Percentiles rank a stretch among this genome's conserved stretches.
These are phyloP conservation scores for Eciton burchellii DNA, from an alignment of 1,140 invertebrate genomes.

Conservation along the genomic window DNA sequence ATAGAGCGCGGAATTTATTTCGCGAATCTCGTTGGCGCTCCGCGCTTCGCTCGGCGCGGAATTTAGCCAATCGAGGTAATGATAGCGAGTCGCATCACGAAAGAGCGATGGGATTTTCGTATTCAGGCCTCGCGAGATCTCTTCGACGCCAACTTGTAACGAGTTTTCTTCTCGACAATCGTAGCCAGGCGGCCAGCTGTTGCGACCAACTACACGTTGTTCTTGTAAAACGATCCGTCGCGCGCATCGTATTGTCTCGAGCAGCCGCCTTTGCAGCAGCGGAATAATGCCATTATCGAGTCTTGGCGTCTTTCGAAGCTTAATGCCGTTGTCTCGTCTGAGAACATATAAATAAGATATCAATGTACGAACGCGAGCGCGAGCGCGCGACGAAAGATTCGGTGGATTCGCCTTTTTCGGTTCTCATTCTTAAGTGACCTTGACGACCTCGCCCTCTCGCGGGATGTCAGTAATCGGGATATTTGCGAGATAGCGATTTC, in stretches of 20 bases:
- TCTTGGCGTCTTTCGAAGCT: not conserved
- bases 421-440: no score
- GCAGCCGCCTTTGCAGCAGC: not conserved
- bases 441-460: no score
- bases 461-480: no score
- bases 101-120: constrained; percentile 1
- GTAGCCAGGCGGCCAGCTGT: not conserved
- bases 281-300: not conserved
- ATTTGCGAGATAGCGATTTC: not conserved
- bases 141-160: not conserved
- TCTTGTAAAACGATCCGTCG: not conserved
- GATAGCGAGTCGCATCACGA: not conserved
- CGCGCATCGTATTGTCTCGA: not conserved
- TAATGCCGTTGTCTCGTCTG: not conserved
- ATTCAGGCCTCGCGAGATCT: constrained; percentile 8
- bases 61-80: constrained; percentile 15
- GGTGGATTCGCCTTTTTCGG: no score
- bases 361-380: no score
- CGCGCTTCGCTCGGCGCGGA: not conserved
- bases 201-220: not conserved
- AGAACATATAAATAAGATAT: no score
- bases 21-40: not conserved
- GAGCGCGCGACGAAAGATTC: no score
- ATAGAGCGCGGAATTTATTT: no score
- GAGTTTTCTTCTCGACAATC: constrained; percentile 19